These are phyloP conservation scores for Drosophila seguyi DNA, from an alignment of 1,140 invertebrate species.

Conservation along the genomic window DNA sequence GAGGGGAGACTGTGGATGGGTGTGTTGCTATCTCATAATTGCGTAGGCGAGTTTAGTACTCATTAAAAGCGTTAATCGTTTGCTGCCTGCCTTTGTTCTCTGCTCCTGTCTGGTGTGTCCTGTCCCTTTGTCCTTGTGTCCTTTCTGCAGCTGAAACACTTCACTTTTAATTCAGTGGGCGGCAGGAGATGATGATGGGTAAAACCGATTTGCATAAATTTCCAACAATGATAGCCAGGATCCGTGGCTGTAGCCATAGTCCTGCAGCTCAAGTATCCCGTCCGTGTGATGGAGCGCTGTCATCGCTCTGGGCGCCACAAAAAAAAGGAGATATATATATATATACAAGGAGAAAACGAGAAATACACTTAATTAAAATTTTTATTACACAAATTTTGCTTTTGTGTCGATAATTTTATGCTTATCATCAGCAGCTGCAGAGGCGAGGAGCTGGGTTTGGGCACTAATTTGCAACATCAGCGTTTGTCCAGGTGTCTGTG, in stretches of 20 bases:
- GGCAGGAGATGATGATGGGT: slow-evolving; percentile 8
- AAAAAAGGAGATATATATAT: not conserved
- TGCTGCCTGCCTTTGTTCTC: slow-evolving; percentile 34
- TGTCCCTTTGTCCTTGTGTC: slow-evolving; percentile 23
- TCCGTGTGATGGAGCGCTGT: slow-evolving; percentile 60
- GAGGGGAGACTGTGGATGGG: not conserved
- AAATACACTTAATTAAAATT: slow-evolving; percentile 43
- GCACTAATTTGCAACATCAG: slow-evolving; percentile 75
- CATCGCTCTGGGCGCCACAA: slow-evolving; percentile 38
- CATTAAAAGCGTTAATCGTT: slow-evolving; percentile 80
- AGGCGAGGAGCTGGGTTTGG: not conserved
- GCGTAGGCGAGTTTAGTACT: slow-evolving; percentile 78
- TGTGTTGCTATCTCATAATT: slow-evolving; percentile 74
- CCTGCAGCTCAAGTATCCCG: slow-evolving; percentile 8
- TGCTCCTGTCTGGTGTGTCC: slow-evolving; percentile 34
- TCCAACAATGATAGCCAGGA: slow-evolving; percentile 63
- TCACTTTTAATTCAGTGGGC: slow-evolving; percentile 68
- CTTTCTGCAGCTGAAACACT: slow-evolving; percentile 65
- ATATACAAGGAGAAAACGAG: slow-evolving; percentile 1
- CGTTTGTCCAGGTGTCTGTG: slow-evolving; percentile 8
- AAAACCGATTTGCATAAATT: slow-evolving; percentile 80
- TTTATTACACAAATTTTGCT: slow-evolving; percentile 76
- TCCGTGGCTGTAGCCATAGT: slow-evolving; percentile 6
- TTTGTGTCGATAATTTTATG: slow-evolving; percentile 82
- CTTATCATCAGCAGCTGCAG: slow-evolving; percentile 67